Conservation (phyloP, 2,888 invertebrate genomes). For the Selenia dentaria region DNA sequence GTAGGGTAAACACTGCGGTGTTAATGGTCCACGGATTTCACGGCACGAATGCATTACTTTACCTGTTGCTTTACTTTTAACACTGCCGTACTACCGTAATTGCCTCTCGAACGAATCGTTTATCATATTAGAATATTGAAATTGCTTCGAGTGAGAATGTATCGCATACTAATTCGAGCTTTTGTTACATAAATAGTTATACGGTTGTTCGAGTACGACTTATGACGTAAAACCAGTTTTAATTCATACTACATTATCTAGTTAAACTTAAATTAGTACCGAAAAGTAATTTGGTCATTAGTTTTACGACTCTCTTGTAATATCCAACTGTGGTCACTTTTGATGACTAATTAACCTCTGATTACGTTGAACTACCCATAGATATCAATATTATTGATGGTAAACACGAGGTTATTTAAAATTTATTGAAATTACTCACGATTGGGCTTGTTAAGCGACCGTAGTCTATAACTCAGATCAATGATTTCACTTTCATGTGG, state of each 20-base stretch:
- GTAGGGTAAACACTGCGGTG: constrained; percentile 55
- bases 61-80: constrained; percentile 51
- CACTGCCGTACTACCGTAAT: constrained; percentile 58
- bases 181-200: constrained; percentile 40
- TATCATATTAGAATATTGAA: constrained; percentile 70
- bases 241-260: constrained; percentile 11
- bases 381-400: constrained; percentile 30
- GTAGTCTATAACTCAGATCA: constrained; percentile 45
- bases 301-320: constrained; percentile 15
- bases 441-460: constrained; percentile 38
- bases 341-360: constrained; percentile 49
- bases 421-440: constrained; percentile 32
- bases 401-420: constrained; percentile 27
- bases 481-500: constrained; percentile 52
- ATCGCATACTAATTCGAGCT: constrained; percentile 53
- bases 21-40: constrained; percentile 65
- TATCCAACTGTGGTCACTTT: constrained; percentile 38
- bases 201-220: too few relatives aligned
- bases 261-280: constrained; percentile 14
- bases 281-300: constrained; percentile 17
- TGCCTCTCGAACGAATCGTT: constrained; percentile 75
- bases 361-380: constrained; percentile 51
- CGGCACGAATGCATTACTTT: constrained; percentile 51
- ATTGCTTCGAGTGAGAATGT: constrained; percentile 54
- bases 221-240: constrained; percentile 13